These are phyloP conservation scores for Ascaphus truei DNA, from an alignment of 2,113 vertebrate genomes.

Conservation along the genomic window DNA sequence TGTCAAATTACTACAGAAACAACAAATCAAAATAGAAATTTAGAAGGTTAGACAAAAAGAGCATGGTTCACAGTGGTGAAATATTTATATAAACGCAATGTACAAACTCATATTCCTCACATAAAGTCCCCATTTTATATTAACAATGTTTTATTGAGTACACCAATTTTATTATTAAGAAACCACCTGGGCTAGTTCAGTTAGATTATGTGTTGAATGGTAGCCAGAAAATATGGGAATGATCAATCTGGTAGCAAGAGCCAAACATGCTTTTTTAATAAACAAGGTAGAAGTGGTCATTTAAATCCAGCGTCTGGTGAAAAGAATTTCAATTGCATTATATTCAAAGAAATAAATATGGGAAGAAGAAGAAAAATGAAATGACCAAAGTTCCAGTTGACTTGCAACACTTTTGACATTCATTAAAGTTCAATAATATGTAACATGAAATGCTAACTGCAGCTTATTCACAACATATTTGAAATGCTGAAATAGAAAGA, in stretches of 20 bases:
- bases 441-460: no score
- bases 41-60: no score
- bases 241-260: background rate
- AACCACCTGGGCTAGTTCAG: constrained; percentile 11
- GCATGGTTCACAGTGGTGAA: no score
- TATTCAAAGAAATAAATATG: background rate
- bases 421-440: no score
- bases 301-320: background rate
- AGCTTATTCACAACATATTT: no score
- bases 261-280: background rate
- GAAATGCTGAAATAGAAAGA: no score
- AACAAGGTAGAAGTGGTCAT: constrained; percentile 3
- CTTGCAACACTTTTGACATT: background rate
- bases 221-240: constrained; percentile 5
- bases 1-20: no score
- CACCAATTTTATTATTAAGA: background rate
- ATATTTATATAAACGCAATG: no score
- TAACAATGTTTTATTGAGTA: background rate
- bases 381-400: background rate
- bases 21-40: no score
- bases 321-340: background rate
- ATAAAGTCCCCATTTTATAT: no score
- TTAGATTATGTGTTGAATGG: background rate
- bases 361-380: background rate
- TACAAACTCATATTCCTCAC: no score